Percentiles rank a stretch among this genome's conserved stretches.
phyloP scores from a whole-genome alignment of 2,113 vertebrate species.

The Nematolebias whitei region DNA sequence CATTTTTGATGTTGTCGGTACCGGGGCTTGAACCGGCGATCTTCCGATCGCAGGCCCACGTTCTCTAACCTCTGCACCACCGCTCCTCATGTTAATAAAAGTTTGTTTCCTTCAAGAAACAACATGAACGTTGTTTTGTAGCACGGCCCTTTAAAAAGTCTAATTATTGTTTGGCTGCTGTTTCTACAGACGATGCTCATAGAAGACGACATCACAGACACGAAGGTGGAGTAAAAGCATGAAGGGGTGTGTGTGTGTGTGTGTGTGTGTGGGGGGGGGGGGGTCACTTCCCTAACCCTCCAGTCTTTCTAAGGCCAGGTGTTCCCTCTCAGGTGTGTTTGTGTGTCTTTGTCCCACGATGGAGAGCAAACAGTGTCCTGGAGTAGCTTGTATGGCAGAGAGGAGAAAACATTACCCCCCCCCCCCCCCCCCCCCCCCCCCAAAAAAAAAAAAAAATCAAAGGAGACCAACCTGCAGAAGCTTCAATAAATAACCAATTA shows the following conservation, averaged over 20 bases:
- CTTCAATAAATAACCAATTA: constrained; percentile 84
- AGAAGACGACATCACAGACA: constrained; percentile 9
- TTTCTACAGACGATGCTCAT: constrained; percentile 22
- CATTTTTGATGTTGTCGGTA: no score
- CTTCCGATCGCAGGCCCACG: no score
- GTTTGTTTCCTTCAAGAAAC: no score
- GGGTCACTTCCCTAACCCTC: constrained; percentile 29
- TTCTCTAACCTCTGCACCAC: no score
- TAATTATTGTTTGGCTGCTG: constrained; percentile 32
- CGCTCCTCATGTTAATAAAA: no score
- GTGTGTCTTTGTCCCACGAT: constrained; percentile 66
- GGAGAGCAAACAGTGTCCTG: constrained; percentile 62
- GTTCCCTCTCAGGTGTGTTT: constrained; percentile 65
- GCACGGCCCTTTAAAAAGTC: constrained; percentile 35
- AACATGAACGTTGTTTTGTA: no score
- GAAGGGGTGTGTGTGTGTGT: constrained; percentile 31
- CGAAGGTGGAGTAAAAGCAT: constrained; percentile 31
- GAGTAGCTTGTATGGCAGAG: constrained; percentile 31
- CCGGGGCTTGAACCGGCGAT: no score
- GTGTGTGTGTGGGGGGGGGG: constrained; percentile 38
- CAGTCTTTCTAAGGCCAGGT: constrained; percentile 65
- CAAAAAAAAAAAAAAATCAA: constrained; percentile 38
- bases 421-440: constrained; percentile 15
- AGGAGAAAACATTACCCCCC: constrained; percentile 38
- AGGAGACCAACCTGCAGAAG: constrained; percentile 72